Evolutionary conservation across 2,888 invertebrate genomes (phyloP), one percentile per base, ranked within the genome.

Genomic region (Cryptosula pallasiana): DNA sequence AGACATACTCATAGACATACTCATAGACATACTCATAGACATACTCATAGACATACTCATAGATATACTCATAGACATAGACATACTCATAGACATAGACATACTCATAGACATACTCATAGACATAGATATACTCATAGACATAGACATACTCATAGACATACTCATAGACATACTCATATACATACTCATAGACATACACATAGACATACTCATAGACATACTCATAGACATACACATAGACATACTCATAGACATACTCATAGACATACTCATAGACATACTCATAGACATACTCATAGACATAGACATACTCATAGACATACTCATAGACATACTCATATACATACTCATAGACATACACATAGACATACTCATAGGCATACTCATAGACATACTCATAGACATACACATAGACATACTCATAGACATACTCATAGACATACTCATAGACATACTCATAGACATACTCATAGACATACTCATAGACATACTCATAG

Each of bases 61-160:
- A 3, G 16, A 0, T 71, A 1, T 57, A 1, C 1, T 45, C 25
- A 34, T 57, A 57, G 25, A 13, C 5, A 34, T 57, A 34, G 13
- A 1, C 45, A 35, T 71, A 34, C 55, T 34, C 34, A 35, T 71
- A 58, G 27, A 32, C 45, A 71, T 71, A 58, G 27, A 71, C 34
- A 2, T 55, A 71, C 23, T 27, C 25, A 55, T 58, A 55, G 3
- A 2, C 45, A 27, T 54, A 23, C 36, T 36, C 45, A 25, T 71
- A 71, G n/a, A n/a, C n/a, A n/a, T n/a, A n/a, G n/a, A 71, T 71
- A 29, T 35, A 71, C 45, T 45, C 45, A 45, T 45, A 45, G 20
- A 45, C 20, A 20, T 5, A 45, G 9, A 13, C 45, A 45, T 45
- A 45, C 45, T 25, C 25, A 1, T 57, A 5, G 1, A 57, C 1